These are phyloP conservation scores for Ceramica pisi DNA, from an alignment of 2,888 invertebrate species.

Conservation along the genomic window DNA sequence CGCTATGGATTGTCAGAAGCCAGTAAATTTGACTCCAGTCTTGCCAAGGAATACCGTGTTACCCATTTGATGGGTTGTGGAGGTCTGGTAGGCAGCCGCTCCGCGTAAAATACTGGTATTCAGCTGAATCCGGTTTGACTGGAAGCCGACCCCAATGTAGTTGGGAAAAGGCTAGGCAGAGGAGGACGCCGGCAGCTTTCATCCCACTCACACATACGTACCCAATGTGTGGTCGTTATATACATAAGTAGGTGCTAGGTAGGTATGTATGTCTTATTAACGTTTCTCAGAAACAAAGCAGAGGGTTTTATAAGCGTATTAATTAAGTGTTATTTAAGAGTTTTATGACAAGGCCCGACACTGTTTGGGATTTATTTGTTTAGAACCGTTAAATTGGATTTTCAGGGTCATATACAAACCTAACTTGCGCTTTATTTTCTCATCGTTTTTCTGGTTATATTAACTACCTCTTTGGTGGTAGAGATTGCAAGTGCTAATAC, in stretches of 20 bases:
- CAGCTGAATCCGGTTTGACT: too few relatives aligned
- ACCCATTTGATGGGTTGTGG: too few relatives aligned
- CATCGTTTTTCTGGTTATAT: background rate
- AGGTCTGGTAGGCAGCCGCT: too few relatives aligned
- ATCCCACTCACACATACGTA: background rate
- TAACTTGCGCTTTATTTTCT: background rate
- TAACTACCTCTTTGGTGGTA: too few relatives aligned
- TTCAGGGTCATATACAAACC: background rate
- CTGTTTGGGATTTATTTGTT: constrained; percentile 54
- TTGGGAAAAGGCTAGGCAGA: too few relatives aligned
- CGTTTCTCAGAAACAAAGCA: constrained; percentile 51
- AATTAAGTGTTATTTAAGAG: constrained; percentile 37
- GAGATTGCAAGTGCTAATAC: background rate
- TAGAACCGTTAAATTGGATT: constrained; percentile 55
- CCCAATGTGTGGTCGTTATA: constrained; percentile 18
- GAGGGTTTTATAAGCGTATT: constrained; percentile 17
- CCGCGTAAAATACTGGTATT: too few relatives aligned
- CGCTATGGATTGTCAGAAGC: too few relatives aligned
- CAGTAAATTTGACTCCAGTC: too few relatives aligned
- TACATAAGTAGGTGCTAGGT: constrained; percentile 14
- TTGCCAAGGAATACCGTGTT: too few relatives aligned
- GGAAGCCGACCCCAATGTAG: too few relatives aligned
- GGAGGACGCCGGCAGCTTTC: background rate
- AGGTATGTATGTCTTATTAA: constrained; percentile 34
- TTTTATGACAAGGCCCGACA: constrained; percentile 51